Percentiles rank a stretch among this genome's conserved stretches.
These are phyloP conservation scores for Oscheius sp. DNA, from an alignment of 2,888 invertebrate genomes.

Conservation along the genomic window DNA sequence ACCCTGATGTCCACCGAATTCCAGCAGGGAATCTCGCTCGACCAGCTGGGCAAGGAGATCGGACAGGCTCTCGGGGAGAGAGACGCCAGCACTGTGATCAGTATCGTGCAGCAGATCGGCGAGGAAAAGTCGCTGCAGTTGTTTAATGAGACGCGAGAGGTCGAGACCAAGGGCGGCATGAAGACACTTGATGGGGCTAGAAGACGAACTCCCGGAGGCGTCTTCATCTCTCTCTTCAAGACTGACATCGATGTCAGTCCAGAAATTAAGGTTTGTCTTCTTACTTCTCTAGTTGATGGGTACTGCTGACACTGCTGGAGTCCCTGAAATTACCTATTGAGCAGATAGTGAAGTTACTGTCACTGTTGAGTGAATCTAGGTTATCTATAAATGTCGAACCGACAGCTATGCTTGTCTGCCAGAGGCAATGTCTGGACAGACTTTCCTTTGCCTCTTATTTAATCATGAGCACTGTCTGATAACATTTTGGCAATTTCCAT, in stretches of 20 bases:
- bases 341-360: too few species aligned
- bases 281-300: too few species aligned
- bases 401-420: too few species aligned
- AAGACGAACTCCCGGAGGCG: conserved; percentile 70
- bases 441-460: too few species aligned
- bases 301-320: too few species aligned
- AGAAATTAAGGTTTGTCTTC: conserved; percentile 44
- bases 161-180: conserved; percentile 68
- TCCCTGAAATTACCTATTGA: too few species aligned
- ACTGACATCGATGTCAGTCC: conserved; percentile 46
- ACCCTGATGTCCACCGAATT: conserved; percentile 45
- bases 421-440: too few species aligned
- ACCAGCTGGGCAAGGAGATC: conserved; percentile 49
- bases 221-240: conserved; percentile 66
- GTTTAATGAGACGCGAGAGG: conserved; percentile 62
- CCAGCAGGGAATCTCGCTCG: conserved; percentile 33
- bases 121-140: conserved; percentile 52
- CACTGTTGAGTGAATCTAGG: too few species aligned
- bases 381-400: too few species aligned
- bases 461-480: too few species aligned
- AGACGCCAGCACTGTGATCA: conserved; percentile 55
- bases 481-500: too few species aligned
- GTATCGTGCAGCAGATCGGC: conserved; percentile 60
- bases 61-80: conserved; percentile 55
- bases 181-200: conserved; percentile 58